Percentiles rank a stretch among this genome's conserved stretches.
phyloP scores from a whole-genome alignment of 2,797 vertebrate species.

The Margarornis squamiger region DNA sequence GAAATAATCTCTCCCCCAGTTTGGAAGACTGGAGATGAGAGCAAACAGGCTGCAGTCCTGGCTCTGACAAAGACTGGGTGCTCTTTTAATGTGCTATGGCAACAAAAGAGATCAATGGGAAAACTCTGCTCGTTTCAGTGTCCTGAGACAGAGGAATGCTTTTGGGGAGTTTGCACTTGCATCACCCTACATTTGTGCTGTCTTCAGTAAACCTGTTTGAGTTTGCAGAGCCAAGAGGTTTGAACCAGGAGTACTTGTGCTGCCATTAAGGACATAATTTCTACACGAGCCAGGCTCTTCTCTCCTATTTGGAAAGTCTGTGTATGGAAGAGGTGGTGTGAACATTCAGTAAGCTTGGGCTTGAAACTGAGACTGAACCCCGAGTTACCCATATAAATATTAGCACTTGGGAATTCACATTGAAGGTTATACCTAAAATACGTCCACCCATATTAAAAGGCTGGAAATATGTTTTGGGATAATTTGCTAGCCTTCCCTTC shows the following conservation, averaged over 20 bases:
- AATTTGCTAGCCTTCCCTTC: background rate
- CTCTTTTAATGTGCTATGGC: background rate
- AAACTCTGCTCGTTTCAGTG: background rate
- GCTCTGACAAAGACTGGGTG: background rate
- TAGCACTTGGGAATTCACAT: background rate
- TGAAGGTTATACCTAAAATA: background rate
- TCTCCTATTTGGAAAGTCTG: background rate
- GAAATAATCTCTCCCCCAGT: background rate
- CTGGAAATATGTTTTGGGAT: background rate
- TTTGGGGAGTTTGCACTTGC: background rate
- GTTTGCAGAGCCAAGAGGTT: background rate
- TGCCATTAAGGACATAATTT: background rate
- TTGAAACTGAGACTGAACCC: background rate
- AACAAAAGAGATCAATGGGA: background rate
- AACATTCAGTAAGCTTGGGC: background rate
- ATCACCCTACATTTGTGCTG: background rate
- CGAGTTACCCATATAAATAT: background rate
- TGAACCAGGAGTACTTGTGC: background rate
- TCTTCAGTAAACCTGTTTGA: background rate
- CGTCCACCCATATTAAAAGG: background rate
- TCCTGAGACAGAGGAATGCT: background rate
- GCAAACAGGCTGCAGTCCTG: background rate
- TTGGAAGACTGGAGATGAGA: background rate
- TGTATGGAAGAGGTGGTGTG: background rate
- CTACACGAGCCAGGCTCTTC: background rate